Base-by-base conservation (phyloP, 2,113 vertebrate genomes). In the Trogon surrucura region DNA sequence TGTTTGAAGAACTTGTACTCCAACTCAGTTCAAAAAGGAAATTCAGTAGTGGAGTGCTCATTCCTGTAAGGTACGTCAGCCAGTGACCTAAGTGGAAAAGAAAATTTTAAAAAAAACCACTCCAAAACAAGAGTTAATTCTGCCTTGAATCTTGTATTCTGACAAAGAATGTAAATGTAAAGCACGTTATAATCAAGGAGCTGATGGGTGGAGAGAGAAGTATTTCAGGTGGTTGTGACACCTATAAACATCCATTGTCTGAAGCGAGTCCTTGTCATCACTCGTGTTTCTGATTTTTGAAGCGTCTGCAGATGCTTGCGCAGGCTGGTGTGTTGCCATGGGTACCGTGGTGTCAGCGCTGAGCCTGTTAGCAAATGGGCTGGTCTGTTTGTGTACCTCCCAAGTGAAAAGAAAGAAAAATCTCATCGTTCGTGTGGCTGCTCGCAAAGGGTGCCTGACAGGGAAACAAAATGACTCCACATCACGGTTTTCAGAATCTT, bases 271-370 rank as follows among this genome's bases (percentile, higher is more conserved):
- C 92, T 91, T 95, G 82, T 88, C 85, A 95, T 89, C 44, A 6
- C 80, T 91, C 44, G 94, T 97, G 94, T 95, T 96, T 97, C 81
- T 92, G 95, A 91, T 94, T 94, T 97, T 77, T 38, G 41, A 86
- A 64, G 80, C 4, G 3, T 65, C 84, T 97, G 96, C 32, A 16
- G 92, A 97, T 96, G 95, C 95, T 97, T 96, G 94, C 36, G 36
- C 27, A 66, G 90, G 87, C 92, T 95, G 85, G 6, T 61, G 51
- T 2, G 95, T 98, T 98, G 91, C 96, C 92, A 97, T 97, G 96
- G 98, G 93, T 93, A 98, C 97, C 4, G 6, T 66, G 69, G 78
- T 96, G 93, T 96, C 89, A 91, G 91, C 9, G 1, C 91, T 3
- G 41, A 89, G 92, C 83, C 44, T 11, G 58, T 95, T 69, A 89